These are phyloP conservation scores for Kuschelorhynchus macadamiae DNA, from an alignment of 2,888 invertebrate genomes.

Conservation along the genomic window DNA sequence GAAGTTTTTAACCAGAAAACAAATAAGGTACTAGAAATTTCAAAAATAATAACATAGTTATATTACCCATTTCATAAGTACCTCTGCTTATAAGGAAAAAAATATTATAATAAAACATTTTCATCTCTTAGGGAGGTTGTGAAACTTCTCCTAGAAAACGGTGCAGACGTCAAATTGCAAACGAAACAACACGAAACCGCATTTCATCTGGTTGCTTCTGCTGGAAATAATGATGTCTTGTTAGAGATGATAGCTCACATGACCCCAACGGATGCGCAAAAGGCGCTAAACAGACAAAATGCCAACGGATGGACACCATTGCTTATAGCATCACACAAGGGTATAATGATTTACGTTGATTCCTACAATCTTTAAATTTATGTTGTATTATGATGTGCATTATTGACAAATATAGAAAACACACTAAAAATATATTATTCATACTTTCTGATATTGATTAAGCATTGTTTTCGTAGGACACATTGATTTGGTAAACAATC, in stretches of 20 bases:
- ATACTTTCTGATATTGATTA: slow-evolving; percentile 6
- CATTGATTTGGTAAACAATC: slow-evolving; percentile 90
- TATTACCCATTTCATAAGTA: no score
- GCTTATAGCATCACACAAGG: slow-evolving; percentile 94
- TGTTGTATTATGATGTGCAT: no score
- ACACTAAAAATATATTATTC: no score
- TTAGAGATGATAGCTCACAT: slow-evolving; percentile 95
- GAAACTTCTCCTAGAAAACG: slow-evolving; percentile 88
- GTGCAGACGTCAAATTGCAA: slow-evolving; percentile 89
- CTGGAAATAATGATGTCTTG: slow-evolving; percentile 96
- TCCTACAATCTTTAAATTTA: no score
- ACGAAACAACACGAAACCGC: slow-evolving; percentile 94
- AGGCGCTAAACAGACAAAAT: slow-evolving; percentile 94
- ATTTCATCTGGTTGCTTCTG: slow-evolving; percentile 94
- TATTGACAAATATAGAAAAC: no score
- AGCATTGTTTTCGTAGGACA: slow-evolving; percentile 71
- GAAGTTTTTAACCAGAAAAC: no score
- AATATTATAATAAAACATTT: no score
- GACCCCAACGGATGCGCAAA: slow-evolving; percentile 90
- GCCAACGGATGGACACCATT: slow-evolving; percentile 97
- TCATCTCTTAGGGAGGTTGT: slow-evolving; percentile 81
- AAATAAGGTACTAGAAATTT: no score
- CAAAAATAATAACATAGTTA: no score
- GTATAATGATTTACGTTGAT: no score
- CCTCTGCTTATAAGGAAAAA: no score